Percentiles rank a stretch among this genome's conserved stretches.
These are phyloP conservation scores for Acrocephalus scirpaceus DNA, from an alignment of 2,797 vertebrate genomes.

Conservation along the genomic window DNA sequence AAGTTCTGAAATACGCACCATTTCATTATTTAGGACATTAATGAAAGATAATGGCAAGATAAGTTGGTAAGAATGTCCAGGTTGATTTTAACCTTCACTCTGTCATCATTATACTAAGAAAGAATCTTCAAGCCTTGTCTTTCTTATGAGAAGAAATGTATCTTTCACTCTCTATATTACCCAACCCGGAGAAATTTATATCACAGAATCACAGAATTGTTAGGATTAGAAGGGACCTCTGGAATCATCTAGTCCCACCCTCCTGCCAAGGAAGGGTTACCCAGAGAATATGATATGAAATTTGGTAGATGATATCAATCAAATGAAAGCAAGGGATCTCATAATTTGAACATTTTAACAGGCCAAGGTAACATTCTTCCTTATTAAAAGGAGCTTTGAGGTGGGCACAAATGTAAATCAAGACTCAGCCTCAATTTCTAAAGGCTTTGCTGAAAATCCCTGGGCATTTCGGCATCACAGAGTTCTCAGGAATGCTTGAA, in stretches of 20 bases:
- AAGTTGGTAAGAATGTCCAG: accelerated
- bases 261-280: neutral
- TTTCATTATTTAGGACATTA: neutral
- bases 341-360: neutral
- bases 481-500: neutral
- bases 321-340: neutral
- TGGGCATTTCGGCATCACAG: neutral
- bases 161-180: neutral
- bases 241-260: neutral
- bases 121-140: neutral
- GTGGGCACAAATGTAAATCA: neutral
- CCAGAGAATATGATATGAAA: neutral
- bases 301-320: neutral
- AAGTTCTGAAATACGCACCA: neutral
- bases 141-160: neutral
- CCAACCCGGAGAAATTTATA: neutral
- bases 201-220: neutral
- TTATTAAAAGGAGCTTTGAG: neutral
- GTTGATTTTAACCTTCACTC: neutral
- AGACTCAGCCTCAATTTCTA: neutral
- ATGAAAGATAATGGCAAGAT: neutral
- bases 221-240: neutral
- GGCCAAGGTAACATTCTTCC: neutral
- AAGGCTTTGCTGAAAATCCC: neutral
- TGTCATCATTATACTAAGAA: neutral